Conservation (phyloP, 2,888 invertebrate species). For the Synergus gifuensis region DNA sequence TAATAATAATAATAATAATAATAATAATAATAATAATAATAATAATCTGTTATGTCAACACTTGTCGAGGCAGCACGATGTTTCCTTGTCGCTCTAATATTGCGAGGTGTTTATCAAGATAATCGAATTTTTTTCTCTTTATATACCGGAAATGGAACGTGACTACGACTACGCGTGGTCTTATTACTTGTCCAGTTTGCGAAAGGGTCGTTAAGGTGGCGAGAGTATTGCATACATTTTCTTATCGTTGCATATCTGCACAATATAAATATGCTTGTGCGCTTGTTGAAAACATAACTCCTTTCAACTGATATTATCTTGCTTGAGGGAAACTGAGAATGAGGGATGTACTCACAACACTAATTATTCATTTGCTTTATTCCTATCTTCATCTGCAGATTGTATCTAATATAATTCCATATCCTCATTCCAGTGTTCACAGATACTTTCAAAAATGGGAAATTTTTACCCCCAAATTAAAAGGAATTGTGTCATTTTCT, state of each 20-base stretch:
- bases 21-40: background rate
- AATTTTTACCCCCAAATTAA: too few relatives aligned
- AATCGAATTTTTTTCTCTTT: background rate
- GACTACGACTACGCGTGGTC: constrained; percentile 30
- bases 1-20: background rate
- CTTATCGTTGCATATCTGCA: constrained; percentile 25
- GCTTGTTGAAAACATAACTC: constrained; percentile 37
- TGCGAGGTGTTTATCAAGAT: constrained; percentile 28
- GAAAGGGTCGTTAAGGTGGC: constrained; percentile 30
- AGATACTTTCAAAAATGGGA: background rate
- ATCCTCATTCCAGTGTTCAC: background rate
- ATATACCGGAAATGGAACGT: constrained; percentile 13
- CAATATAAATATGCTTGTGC: constrained; percentile 24
- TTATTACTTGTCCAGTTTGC: constrained; percentile 18
- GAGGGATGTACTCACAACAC: constrained; percentile 27
- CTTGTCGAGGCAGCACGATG: background rate
- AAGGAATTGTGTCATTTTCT: too few relatives aligned
- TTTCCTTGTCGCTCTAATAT: constrained; percentile 17
- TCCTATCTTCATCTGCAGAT: constrained; percentile 12
- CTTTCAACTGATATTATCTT: constrained; percentile 28
- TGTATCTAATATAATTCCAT: constrained; percentile 5
- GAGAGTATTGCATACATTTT: constrained; percentile 28
- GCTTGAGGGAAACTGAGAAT: constrained; percentile 16
- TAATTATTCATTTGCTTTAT: constrained; percentile 22
- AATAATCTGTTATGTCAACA: background rate